Conservation (phyloP, 2,113 vertebrate species). For the Pteronura brasiliensis region DNA sequence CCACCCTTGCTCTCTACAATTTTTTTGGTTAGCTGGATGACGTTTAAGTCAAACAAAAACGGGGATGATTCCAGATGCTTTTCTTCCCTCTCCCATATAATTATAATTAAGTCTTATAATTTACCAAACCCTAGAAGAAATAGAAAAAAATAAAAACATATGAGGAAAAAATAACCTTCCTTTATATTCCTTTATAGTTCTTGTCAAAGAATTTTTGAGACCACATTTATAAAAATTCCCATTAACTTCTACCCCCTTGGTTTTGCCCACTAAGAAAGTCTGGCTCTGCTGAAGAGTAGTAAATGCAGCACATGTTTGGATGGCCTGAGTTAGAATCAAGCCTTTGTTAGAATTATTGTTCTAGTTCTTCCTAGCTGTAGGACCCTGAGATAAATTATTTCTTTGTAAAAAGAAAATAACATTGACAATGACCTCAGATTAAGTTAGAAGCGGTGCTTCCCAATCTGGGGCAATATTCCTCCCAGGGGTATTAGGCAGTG, state of each 20-base stretch:
- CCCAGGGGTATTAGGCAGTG: neutral
- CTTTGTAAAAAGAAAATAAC: neutral
- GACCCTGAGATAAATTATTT: neutral
- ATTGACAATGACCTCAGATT: neutral
- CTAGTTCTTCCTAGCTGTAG: neutral
- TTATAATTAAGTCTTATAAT: neutral
- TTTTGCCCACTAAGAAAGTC: neutral
- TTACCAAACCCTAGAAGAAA: neutral
- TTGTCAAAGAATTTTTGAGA: neutral
- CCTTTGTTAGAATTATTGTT: neutral
- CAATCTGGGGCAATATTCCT: neutral
- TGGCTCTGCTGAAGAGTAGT: neutral
- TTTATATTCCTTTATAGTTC: neutral
- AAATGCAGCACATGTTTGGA: neutral
- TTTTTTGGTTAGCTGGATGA: neutral
- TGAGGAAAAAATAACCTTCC: neutral
- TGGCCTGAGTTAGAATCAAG: neutral
- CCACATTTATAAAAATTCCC: neutral
- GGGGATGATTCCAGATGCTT: neutral
- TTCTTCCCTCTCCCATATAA: neutral
- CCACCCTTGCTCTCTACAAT: neutral
- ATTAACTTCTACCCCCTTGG: neutral
- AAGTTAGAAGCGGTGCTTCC: neutral
- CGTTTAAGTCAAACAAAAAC: neutral
- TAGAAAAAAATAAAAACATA: neutral